Conservation (phyloP, 2,113 vertebrate species). For the Phaethon lepturus region DNA sequence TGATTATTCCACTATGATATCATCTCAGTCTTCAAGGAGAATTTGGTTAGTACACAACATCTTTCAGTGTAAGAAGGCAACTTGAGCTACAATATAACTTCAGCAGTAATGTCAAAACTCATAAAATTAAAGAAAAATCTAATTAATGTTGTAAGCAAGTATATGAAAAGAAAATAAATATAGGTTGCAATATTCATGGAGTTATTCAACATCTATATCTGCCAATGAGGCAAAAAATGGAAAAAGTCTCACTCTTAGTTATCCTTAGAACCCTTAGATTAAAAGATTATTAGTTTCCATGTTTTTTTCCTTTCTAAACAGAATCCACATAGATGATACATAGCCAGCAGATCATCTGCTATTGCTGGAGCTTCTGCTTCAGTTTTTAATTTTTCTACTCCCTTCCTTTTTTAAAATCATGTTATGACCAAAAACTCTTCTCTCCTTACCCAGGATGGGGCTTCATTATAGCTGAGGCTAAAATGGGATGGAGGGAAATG, state of each 20-base stretch:
- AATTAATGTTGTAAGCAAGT: constrained; percentile 9
- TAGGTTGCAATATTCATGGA: background rate
- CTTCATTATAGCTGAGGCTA: background rate
- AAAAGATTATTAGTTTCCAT: background rate
- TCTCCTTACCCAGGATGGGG: background rate
- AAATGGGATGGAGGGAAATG: background rate
- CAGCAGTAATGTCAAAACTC: background rate
- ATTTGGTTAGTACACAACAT: background rate
- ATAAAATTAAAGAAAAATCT: background rate
- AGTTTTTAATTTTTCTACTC: background rate
- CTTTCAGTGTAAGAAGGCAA: background rate
- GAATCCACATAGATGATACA: background rate
- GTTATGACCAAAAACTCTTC: background rate
- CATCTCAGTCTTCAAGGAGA: background rate
- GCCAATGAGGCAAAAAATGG: background rate
- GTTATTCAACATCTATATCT: background rate
- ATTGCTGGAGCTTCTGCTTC: background rate
- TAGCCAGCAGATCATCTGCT: background rate
- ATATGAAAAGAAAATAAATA: background rate
- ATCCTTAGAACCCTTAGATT: background rate
- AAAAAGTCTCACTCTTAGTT: background rate
- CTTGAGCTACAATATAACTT: background rate
- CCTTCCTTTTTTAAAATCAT: background rate
- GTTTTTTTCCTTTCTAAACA: background rate
- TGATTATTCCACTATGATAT: background rate